Evolutionary conservation across 2,888 invertebrate species (phyloP).

Genomic region (Tinea semifulvella): DNA sequence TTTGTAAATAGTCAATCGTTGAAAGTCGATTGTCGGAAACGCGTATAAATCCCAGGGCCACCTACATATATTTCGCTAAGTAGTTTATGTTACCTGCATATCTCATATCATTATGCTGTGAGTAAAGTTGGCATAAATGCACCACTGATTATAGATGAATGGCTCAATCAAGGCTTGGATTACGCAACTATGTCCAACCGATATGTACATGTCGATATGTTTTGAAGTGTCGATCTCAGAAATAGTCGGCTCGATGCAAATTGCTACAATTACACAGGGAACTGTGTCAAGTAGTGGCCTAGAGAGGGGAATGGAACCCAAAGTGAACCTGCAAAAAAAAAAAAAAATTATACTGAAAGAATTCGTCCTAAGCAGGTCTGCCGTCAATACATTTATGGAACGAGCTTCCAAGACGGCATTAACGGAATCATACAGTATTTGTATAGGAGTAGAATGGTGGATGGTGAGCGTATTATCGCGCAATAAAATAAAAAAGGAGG

Average conservation of each 20-base stretch:
- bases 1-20: too few species aligned
- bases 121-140: conserved; percentile 41
- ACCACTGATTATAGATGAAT: conserved; percentile 45
- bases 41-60: conserved; percentile 7
- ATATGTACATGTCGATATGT: conserved; percentile 61
- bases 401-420: too few species aligned
- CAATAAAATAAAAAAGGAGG: too few species aligned
- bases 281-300: conserved; percentile 49
- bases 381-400: too few species aligned
- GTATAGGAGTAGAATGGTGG: too few species aligned
- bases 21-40: too few species aligned
- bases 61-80: conserved; percentile 5
- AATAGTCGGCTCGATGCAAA: conserved; percentile 29
- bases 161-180: conserved; percentile 47
- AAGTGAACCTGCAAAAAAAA: too few species aligned
- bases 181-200: conserved; percentile 44
- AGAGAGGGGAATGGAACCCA: conserved; percentile 29
- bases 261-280: conserved; percentile 58
- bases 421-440: too few species aligned
- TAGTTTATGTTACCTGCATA: background rate
- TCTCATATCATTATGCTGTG: conserved; percentile 17
- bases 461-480: too few species aligned
- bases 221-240: conserved; percentile 13
- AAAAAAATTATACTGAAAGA: too few species aligned
- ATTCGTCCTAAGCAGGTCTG: too few species aligned